Evolutionary conservation across 2,888 invertebrate species (phyloP), one percentile per base, ranked within the genome.

Genomic region (Spialia ferax): DNA sequence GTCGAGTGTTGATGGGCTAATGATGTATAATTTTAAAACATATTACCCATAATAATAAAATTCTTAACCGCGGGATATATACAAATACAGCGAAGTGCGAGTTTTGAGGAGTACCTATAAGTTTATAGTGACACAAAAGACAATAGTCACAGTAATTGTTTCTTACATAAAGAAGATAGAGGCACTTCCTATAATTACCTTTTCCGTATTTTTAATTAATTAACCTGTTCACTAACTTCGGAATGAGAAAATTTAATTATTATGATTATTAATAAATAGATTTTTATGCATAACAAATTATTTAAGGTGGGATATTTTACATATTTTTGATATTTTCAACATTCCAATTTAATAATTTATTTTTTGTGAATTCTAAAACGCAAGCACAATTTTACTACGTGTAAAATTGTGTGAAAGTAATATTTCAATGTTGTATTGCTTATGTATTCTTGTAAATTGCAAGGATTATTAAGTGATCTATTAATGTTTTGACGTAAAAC

Each of bases 401-500:
- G 50, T 50, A 50, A 22, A 50, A 50, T 50, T 50, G 3, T 50
- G 50, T 50, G 8, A 54, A 54, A 23, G n/a, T 26, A 54, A 23
- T 6, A 15, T 54, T 23, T 20, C 8, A 20, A 20, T 48, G 48
- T 50, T 2, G n/a, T 15, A 26, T 77, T 72, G 74, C 80, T 85
- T 80, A 70, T 77, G 69, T 75, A 73, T 78, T 82, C 80, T 86
- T 85, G 84, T 71, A 73, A 60, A 32, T 68, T 75, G 78, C 79
- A 86, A 85, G 77, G 83, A 75, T 69, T 69, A 72, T 75, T 73
- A 75, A 76, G 75, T 71, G 59, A 65, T 71, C 68, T 71, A 67
- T 73, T 60, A 45, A 45, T 45, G 18, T 18, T 18, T 45, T 45
- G 42, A 42, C n/a, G 15, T 15, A 3, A n/a, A 15, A 42, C 2